These are phyloP conservation scores for Diuraphis noxia DNA, from an alignment of 1,140 invertebrate genomes.

Conservation along the genomic window DNA sequence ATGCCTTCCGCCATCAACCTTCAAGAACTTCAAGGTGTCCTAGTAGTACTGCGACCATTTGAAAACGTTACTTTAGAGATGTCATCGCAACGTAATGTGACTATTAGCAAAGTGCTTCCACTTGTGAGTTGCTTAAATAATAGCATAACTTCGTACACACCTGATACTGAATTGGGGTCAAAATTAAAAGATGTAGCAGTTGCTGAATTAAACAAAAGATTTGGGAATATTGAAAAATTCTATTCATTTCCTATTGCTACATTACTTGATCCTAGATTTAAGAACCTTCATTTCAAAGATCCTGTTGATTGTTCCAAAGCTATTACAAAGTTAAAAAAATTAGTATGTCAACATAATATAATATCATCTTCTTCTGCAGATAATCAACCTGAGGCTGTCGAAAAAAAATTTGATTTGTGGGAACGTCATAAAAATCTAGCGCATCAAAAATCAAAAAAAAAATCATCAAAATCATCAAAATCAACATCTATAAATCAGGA, in stretches of 20 bases:
- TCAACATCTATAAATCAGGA: not conserved
- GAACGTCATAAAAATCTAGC: not conserved
- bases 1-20: not conserved
- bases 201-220: not conserved
- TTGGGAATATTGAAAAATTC: conserved; percentile 7
- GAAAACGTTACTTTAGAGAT: conserved; percentile 61
- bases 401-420: not conserved
- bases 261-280: not conserved
- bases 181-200: conserved; percentile 44
- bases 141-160: conserved; percentile 57
- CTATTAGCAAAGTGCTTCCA: conserved; percentile 61
- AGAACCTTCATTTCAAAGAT: not conserved
- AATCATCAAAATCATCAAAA: too few species aligned
- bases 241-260: not conserved
- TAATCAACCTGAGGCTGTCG: not conserved
- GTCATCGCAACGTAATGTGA: conserved; percentile 60
- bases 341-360: not conserved
- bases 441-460: not conserved
- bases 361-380: not conserved
- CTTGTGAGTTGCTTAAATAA: conserved; percentile 59
- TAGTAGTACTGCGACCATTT: conserved; percentile 58
- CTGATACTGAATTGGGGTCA: conserved; percentile 55
- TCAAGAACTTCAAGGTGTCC: not conserved
- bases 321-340: not conserved
- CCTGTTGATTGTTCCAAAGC: not conserved